Percentiles rank a stretch among this genome's conserved stretches.
phyloP scores from a whole-genome alignment of 2,888 invertebrate species.

The Cantharis lateralis region DNA sequence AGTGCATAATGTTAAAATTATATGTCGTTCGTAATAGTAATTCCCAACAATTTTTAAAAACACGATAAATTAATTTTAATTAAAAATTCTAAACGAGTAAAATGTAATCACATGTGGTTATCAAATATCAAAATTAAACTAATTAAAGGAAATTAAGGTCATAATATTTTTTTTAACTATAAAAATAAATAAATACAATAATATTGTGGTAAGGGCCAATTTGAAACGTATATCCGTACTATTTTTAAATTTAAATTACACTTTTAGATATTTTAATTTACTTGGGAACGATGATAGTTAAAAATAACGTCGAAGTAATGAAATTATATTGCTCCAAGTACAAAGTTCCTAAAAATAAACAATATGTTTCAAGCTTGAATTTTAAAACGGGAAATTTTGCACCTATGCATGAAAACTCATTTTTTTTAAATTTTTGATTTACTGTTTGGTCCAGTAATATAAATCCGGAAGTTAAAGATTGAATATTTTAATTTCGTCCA shows the following conservation, averaged over 20 bases:
- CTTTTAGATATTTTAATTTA: neutral
- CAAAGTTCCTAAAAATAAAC: neutral
- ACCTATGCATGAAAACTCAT: neutral
- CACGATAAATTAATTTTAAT: neutral
- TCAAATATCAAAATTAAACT: neutral
- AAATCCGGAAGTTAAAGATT: neutral
- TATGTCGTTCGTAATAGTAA: slow-evolving; percentile 8
- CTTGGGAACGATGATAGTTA: neutral
- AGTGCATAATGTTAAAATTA: slow-evolving; percentile 10
- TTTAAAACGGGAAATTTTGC: neutral
- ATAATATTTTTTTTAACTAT: neutral
- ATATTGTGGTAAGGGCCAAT: neutral
- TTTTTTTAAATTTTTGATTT: neutral
- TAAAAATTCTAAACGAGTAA: neutral
- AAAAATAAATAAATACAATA: neutral
- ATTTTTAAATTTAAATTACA: neutral
- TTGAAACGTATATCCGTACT: neutral
- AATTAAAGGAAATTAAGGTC: neutral
- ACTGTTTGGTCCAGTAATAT: neutral
- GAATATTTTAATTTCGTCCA: neutral
- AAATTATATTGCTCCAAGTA: neutral
- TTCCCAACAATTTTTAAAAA: slow-evolving; percentile 1
- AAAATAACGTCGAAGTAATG: neutral
- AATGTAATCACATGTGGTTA: neutral
- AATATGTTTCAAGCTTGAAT: neutral